phyloP scores from a whole-genome alignment of 2,888 invertebrate genomes.

The Cephalotes varians region DNA sequence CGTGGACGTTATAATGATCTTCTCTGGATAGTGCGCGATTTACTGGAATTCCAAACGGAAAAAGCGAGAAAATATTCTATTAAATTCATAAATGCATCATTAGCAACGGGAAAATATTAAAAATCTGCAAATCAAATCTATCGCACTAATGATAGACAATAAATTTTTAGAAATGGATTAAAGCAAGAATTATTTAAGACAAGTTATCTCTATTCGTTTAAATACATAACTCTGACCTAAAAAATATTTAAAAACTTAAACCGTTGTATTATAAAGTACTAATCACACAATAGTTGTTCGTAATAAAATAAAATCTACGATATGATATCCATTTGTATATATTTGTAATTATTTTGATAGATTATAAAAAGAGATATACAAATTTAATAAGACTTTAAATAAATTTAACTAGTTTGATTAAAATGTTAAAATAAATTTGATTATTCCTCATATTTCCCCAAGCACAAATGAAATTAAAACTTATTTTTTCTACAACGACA shows the following conservation, averaged over 20 bases:
- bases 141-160: neutral
- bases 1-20: neutral
- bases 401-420: conserved; percentile 8
- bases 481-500: neutral
- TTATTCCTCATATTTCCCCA: neutral
- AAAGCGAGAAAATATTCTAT: neutral
- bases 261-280: neutral
- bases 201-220: conserved; percentile 31
- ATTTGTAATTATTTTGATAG: neutral
- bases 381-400: neutral
- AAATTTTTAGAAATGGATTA: neutral
- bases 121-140: neutral
- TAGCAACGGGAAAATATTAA: neutral
- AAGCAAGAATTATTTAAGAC: neutral
- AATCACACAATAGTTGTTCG: neutral
- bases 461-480: conserved; percentile 22
- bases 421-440: neutral
- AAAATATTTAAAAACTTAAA: neutral
- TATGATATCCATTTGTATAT: neutral
- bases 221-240: conserved; percentile 6
- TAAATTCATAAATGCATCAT: conserved; percentile 17
- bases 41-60: neutral
- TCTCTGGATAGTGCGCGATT: neutral
- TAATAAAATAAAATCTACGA: conserved; percentile 19
- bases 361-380: neutral